A percentile compares a stretch with the other conserved stretches of the same genome.
phyloP scores from a whole-genome alignment of 2,113 vertebrate species.

The Albula goreensis region DNA sequence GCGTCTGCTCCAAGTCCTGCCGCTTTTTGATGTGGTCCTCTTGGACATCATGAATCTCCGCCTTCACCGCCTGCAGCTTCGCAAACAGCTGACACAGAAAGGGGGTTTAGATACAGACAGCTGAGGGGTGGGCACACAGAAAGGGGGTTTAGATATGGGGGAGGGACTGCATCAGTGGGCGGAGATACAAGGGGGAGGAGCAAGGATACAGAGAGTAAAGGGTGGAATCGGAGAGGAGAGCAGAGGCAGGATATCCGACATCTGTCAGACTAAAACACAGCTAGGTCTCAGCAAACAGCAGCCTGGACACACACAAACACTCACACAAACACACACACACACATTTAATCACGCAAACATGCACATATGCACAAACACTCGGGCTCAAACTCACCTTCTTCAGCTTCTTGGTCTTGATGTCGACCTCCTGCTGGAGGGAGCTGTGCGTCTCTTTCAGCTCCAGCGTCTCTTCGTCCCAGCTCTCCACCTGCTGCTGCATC shows the following conservation, averaged over 20 bases:
- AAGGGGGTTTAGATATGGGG: too few species aligned
- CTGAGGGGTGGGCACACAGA: too few species aligned
- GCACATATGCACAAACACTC: constrained; percentile 30
- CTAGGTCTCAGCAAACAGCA: not conserved
- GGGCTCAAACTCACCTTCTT: constrained; percentile 74
- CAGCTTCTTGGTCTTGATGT: constrained; percentile 95
- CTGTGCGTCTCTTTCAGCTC: constrained; percentile 91
- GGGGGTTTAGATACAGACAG: too few species aligned
- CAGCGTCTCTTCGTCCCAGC: constrained; percentile 89
- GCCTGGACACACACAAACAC: too few species aligned
- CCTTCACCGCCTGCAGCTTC: constrained; percentile 90
- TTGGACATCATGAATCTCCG: constrained; percentile 86
- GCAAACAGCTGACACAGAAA: constrained; percentile 74
- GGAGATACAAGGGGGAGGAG: too few species aligned
- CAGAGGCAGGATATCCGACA: not conserved
- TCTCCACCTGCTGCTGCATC: constrained; percentile 90
- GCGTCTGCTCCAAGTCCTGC: constrained; percentile 92
- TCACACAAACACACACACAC: too few species aligned
- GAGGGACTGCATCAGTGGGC: not conserved
- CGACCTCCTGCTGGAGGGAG: constrained; percentile 93
- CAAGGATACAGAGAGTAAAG: not conserved
- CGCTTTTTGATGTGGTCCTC: constrained; percentile 87
- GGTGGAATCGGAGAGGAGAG: too few species aligned
- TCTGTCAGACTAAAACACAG: not conserved
- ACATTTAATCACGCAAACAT: not conserved